Percentiles rank a stretch among this genome's conserved stretches.
phyloP scores from a whole-genome alignment of 2,113 vertebrate genomes.

The Oenanthe melanoleuca region DNA sequence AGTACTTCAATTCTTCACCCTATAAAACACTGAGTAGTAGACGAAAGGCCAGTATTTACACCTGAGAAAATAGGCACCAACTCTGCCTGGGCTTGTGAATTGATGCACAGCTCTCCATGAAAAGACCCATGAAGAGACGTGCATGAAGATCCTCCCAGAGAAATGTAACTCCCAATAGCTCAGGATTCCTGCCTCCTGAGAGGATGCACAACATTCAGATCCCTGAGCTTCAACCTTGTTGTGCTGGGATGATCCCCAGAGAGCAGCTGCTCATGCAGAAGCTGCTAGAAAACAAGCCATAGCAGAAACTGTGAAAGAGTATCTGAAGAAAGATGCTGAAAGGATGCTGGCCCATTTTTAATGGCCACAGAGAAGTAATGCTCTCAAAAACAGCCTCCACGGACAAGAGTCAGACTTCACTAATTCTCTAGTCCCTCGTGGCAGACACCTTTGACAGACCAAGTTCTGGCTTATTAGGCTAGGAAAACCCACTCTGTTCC shows the following conservation, averaged over 20 bases:
- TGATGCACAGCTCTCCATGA: accelerated
- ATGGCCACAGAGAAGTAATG: not conserved
- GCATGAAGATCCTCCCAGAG: not conserved
- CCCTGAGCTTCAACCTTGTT: not conserved
- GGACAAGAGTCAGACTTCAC: not conserved
- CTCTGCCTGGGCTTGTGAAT: not conserved
- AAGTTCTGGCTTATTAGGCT: not conserved
- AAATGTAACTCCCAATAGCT: not conserved
- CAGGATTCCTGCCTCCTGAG: not conserved
- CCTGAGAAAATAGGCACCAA: not conserved
- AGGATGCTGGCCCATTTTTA: not conserved
- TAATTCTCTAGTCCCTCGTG: not conserved
- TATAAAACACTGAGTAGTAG: not conserved
- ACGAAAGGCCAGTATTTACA: not conserved
- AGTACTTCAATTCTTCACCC: not conserved
- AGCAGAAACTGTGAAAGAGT: not conserved
- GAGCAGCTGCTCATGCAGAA: not conserved
- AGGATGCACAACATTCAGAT: not conserved
- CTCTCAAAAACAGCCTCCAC: not conserved
- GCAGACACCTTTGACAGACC: not conserved
- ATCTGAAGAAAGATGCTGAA: not conserved
- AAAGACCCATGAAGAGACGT: accelerated
- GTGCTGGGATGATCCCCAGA: not conserved
- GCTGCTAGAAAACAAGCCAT: not conserved
- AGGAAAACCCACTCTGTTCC: not conserved